Evolutionary conservation across 2,888 invertebrate genomes (phyloP).

Genomic region (Onchidella celtica): DNA sequence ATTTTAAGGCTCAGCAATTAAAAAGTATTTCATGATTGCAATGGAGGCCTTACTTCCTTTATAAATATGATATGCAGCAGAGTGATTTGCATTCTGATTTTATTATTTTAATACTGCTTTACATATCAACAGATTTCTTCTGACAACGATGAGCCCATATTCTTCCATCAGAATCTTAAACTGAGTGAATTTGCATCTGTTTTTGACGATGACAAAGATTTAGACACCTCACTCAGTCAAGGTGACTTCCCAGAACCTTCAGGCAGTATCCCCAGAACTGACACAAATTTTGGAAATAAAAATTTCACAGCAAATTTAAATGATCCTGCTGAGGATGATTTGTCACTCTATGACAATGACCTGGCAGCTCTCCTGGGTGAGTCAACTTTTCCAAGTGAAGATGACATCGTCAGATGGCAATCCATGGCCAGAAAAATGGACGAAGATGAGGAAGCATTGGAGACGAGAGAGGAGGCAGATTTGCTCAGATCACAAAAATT

Average conservation of each 20-base stretch:
- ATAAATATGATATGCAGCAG: not conserved
- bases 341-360: constrained; percentile 56
- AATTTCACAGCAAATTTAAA: not conserved
- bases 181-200: constrained; percentile 47
- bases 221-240: constrained; percentile 68
- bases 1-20: too few species aligned
- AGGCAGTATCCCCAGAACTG: not conserved
- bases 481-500: constrained; percentile 2
- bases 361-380: constrained; percentile 50
- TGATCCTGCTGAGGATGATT: constrained; percentile 10
- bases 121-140: constrained; percentile 61
- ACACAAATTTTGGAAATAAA: not conserved
- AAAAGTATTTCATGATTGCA: too few species aligned
- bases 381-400: constrained; percentile 28
- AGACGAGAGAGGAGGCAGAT: constrained; percentile 43
- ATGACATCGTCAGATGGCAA: constrained; percentile 25
- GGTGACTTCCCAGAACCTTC: constrained; percentile 52
- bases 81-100: not conserved
- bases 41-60: too few species aligned
- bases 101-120: not conserved
- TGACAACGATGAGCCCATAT: constrained; percentile 72
- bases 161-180: constrained; percentile 70
- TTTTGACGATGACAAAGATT: constrained; percentile 72
- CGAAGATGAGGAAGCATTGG: constrained; percentile 42
- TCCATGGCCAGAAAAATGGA: constrained; percentile 14